Percentiles rank a stretch among this genome's conserved stretches.
phyloP scores from a whole-genome alignment of 2,888 invertebrate species.

The Acrobasis suavella region DNA sequence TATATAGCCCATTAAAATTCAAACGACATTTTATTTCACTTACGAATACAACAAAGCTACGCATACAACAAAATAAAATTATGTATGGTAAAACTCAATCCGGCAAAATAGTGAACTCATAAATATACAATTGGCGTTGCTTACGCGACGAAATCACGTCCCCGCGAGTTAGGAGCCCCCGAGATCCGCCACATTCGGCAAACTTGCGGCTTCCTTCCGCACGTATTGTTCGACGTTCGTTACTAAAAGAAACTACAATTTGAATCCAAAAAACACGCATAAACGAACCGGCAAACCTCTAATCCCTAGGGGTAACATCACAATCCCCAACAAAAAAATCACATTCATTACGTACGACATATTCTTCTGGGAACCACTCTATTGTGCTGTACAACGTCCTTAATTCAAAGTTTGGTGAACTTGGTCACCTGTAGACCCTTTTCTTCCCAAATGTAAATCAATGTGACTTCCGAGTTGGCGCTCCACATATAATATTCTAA shows the following conservation, averaged over 20 bases:
- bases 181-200: constrained; percentile 65
- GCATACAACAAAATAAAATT: constrained; percentile 38
- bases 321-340: constrained; percentile 54
- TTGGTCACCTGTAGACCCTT: constrained; percentile 47
- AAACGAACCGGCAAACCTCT: constrained; percentile 75
- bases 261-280: constrained; percentile 69
- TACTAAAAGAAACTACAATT: constrained; percentile 75
- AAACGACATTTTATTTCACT: neutral
- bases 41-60: neutral
- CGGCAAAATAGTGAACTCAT: constrained; percentile 71
- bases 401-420: constrained; percentile 35
- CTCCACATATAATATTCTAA: constrained; percentile 77
- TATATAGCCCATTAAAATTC: neutral
- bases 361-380: constrained; percentile 33
- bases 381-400: constrained; percentile 15
- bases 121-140: constrained; percentile 79
- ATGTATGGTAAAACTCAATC: constrained; percentile 49
- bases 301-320: constrained; percentile 58
- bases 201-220: constrained; percentile 67
- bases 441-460: constrained; percentile 72
- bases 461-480: constrained; percentile 64
- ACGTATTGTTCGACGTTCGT: constrained; percentile 77
- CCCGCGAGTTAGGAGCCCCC: constrained; percentile 54
- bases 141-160: constrained; percentile 72
- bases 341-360: constrained; percentile 44